phyloP scores from a whole-genome alignment of 2,113 vertebrate genomes.

The Pollimyrus isidori region DNA sequence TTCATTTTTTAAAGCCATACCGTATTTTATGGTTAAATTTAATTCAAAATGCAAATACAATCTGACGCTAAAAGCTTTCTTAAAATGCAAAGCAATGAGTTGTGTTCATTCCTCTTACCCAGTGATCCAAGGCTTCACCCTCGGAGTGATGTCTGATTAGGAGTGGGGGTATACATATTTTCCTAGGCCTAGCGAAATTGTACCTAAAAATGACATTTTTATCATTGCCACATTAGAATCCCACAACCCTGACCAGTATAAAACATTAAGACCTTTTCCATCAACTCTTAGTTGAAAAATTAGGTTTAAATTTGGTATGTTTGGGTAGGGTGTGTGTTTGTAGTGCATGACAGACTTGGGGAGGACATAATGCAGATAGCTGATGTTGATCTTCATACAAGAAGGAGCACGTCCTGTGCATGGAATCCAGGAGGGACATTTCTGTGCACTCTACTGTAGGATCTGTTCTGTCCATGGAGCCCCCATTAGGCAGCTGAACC shows the following conservation, averaged over 20 bases:
- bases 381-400: neutral
- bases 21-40: slow-evolving; percentile 9
- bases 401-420: neutral
- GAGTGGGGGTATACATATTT: neutral
- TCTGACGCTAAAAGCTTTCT: neutral
- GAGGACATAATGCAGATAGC: neutral
- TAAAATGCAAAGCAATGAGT: neutral
- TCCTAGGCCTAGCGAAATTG: neutral
- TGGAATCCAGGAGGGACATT: neutral
- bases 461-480: neutral
- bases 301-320: neutral
- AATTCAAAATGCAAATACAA: neutral
- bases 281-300: neutral
- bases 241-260: neutral
- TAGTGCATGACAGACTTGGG: neutral
- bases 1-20: neutral
- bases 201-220: neutral
- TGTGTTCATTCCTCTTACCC: neutral
- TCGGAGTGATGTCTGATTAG: neutral
- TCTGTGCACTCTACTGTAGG: neutral
- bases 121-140: neutral
- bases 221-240: neutral
- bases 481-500: neutral
- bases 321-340: neutral
- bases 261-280: neutral